These are phyloP conservation scores for Ophion obscuratus DNA, from an alignment of 2,888 invertebrate species.

Conservation along the genomic window DNA sequence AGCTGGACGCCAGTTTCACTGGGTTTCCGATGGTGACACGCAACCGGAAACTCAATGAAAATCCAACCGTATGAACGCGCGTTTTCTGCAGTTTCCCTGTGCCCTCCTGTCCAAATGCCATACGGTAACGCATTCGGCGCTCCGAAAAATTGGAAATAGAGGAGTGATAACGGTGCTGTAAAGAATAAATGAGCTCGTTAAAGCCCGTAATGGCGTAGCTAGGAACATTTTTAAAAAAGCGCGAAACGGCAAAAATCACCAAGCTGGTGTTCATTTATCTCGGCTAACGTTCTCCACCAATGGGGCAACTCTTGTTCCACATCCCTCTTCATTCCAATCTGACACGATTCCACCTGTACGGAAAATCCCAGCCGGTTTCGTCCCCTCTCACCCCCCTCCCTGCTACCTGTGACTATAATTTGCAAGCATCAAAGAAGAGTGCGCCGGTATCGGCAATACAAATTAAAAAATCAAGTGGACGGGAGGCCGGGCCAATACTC, in stretches of 20 bases:
- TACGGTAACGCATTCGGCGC: not conserved
- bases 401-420: not conserved
- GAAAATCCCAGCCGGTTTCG: constrained; percentile 44
- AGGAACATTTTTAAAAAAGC: not conserved
- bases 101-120: not conserved
- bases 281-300: constrained; percentile 17
- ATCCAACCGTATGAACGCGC: not conserved
- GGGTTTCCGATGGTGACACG: not conserved
- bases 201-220: not conserved
- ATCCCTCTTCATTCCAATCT: constrained; percentile 21
- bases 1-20: constrained; percentile 19
- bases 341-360: constrained; percentile 62
- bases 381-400: constrained; percentile 9
- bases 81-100: not conserved
- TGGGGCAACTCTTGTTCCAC: constrained; percentile 37
- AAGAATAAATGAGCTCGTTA: not conserved
- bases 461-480: too few relatives aligned
- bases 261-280: constrained; percentile 34
- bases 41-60: not conserved
- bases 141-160: not conserved
- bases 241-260: constrained; percentile 45
- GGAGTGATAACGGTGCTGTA: too few relatives aligned
- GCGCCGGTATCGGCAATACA: too few relatives aligned
- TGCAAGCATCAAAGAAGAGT: too few relatives aligned
- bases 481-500: not conserved